Conservation (phyloP, 2,888 invertebrate species). For the Papilio elwesi region DNA sequence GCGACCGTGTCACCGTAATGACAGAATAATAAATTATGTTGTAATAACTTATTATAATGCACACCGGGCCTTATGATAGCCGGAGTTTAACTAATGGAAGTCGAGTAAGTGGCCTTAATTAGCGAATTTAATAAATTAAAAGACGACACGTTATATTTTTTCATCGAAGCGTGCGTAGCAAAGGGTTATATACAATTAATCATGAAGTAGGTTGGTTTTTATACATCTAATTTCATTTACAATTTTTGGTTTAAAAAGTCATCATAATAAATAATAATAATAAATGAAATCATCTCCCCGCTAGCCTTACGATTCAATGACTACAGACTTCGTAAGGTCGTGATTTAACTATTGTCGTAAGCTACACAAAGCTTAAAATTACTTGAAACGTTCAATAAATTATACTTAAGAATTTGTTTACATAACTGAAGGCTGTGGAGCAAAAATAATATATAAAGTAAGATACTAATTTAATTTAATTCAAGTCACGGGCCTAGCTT, state of each 20-base stretch:
- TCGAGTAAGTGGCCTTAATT: constrained; percentile 69
- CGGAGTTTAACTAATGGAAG: constrained; percentile 58
- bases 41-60: constrained; percentile 83
- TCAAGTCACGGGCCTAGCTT: background rate
- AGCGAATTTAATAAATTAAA: constrained; percentile 75
- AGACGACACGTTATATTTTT: constrained; percentile 53
- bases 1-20: constrained; percentile 79
- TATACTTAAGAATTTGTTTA: too few relatives aligned
- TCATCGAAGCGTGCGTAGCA: constrained; percentile 52
- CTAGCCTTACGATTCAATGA: too few relatives aligned
- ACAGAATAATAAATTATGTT: constrained; percentile 83
- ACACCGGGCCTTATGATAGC: constrained; percentile 68
- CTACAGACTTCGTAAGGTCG: too few relatives aligned
- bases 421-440: too few relatives aligned
- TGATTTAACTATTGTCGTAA: too few relatives aligned
- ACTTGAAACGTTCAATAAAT: too few relatives aligned
- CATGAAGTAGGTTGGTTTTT: background rate
- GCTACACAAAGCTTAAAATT: too few relatives aligned
- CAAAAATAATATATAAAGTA: too few relatives aligned
- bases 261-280: constrained; percentile 14
- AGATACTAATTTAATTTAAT: too few relatives aligned
- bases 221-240: background rate
- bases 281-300: too few relatives aligned
- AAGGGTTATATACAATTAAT: constrained; percentile 66
- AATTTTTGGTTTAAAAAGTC: constrained; percentile 27